Conservation (phyloP, 2,888 invertebrate genomes). For the Bombylius major region DNA sequence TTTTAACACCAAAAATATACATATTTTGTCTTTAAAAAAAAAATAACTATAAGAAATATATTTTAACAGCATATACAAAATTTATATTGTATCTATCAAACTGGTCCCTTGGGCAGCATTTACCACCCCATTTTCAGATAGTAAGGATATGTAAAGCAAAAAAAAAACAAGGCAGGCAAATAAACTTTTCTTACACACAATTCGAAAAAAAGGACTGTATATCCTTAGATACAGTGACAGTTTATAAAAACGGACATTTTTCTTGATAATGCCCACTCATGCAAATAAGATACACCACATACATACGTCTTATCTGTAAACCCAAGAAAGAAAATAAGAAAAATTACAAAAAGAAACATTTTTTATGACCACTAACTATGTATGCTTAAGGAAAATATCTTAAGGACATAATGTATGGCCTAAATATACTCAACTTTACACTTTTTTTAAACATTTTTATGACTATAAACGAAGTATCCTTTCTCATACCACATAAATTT, state of each 20-base stretch:
- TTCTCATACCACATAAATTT: background rate
- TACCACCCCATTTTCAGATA: slow-evolving; percentile 32
- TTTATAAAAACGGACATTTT: background rate
- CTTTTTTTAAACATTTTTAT: slow-evolving; percentile 13
- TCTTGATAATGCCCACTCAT: background rate
- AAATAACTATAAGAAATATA: too few relatives aligned
- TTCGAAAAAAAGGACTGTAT: slow-evolving; percentile 2
- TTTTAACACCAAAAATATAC: too few relatives aligned
- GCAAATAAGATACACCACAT: too few relatives aligned
- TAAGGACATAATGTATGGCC: background rate
- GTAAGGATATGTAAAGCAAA: slow-evolving; percentile 15
- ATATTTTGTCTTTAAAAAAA: too few relatives aligned
- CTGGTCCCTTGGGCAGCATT: slow-evolving; percentile 35
- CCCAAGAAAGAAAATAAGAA: background rate
- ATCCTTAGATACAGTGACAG: too few relatives aligned
- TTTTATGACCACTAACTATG: slow-evolving; percentile 13
- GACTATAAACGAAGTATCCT: slow-evolving; percentile 7
- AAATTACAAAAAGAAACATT: slow-evolving; percentile 4
- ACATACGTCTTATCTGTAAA: too few relatives aligned
- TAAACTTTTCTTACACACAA: too few relatives aligned
- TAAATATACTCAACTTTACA: slow-evolving; percentile 17
- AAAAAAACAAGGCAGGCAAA: slow-evolving; percentile 1
- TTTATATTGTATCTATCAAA: slow-evolving; percentile 30
- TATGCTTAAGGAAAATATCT: too few relatives aligned
- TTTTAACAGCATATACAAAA: slow-evolving; percentile 2